These are phyloP conservation scores for Lydus trimaculatus DNA, from an alignment of 2,888 invertebrate species.

Conservation along the genomic window DNA sequence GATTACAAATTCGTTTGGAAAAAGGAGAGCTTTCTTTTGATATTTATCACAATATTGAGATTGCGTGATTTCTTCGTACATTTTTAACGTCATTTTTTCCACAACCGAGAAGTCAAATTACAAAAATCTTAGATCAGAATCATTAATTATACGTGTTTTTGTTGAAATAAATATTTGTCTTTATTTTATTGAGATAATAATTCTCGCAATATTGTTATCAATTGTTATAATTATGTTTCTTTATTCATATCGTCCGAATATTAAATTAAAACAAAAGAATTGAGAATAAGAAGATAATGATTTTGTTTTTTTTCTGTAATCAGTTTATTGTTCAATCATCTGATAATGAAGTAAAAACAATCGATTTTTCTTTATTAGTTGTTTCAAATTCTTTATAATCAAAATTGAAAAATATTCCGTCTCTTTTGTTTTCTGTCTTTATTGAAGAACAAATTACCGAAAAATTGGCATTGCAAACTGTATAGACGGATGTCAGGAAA, in stretches of 20 bases:
- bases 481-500: too few relatives aligned
- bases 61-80: constrained; percentile 1
- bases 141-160: background rate
- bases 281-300: background rate
- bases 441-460: too few relatives aligned
- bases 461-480: too few relatives aligned
- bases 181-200: background rate
- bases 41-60: background rate
- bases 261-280: background rate
- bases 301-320: too few relatives aligned
- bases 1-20: background rate
- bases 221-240: background rate
- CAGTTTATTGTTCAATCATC: too few relatives aligned
- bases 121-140: background rate
- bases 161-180: too few relatives aligned
- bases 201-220: background rate
- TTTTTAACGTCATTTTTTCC: background rate
- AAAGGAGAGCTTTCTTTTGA: background rate
- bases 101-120: background rate
- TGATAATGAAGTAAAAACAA: too few relatives aligned
- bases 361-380: too few relatives aligned
- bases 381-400: too few relatives aligned
- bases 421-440: too few relatives aligned
- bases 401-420: too few relatives aligned
- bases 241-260: background rate